Evolutionary conservation across 1,140 invertebrate genomes (phyloP).

Genomic region (Streblospio benedicti): DNA sequence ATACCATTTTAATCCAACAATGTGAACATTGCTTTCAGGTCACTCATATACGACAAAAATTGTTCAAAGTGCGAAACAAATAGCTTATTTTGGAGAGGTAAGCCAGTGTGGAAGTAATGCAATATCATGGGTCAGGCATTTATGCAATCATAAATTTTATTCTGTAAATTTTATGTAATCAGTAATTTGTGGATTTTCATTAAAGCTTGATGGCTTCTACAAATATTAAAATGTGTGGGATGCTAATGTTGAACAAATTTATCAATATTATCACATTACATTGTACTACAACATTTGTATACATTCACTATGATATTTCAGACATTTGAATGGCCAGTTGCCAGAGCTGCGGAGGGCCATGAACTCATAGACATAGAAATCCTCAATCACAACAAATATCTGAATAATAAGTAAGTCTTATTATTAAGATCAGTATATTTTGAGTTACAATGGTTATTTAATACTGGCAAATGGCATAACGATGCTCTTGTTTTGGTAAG

Average conservation of each 20-base stretch:
- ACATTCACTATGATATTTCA: constrained; percentile 29
- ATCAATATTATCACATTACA: background rate
- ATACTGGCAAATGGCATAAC: background rate
- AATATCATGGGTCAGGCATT: background rate
- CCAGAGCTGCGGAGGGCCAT: constrained; percentile 53
- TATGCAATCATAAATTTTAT: background rate
- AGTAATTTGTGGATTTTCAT: background rate
- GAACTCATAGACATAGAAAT: constrained; percentile 59
- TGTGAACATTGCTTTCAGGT: background rate
- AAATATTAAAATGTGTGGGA: background rate
- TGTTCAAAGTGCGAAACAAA: constrained; percentile 7
- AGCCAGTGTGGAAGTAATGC: background rate
- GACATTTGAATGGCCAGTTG: constrained; percentile 64
- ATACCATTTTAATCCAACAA: background rate
- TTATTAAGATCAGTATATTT: background rate
- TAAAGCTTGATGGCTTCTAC: background rate
- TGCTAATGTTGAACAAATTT: background rate
- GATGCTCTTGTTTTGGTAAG: background rate
- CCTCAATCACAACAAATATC: constrained; percentile 50
- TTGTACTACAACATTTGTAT: background rate
- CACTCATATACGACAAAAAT: constrained; percentile 8
- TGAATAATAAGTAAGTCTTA: constrained; percentile 29
- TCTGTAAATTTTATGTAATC: background rate
- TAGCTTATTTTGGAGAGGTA: constrained; percentile 15
- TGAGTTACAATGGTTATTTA: background rate